Percentiles rank a stretch among this genome's conserved stretches.
Evolutionary conservation across 2,888 invertebrate genomes (phyloP).

Genomic region (Pimpla rufipes): DNA sequence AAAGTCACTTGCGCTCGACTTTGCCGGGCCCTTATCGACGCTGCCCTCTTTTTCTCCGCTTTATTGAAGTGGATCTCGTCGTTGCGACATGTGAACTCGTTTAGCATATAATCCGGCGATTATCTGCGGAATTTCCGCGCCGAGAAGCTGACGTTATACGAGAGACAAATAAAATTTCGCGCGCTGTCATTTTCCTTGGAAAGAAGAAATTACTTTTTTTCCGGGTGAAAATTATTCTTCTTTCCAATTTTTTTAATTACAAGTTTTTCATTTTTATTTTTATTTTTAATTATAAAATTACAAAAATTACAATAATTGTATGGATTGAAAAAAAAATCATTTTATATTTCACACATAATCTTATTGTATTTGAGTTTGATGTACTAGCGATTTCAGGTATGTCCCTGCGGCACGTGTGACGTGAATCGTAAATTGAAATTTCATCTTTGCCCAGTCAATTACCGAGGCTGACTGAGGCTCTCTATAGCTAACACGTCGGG

Average conservation of each 20-base stretch:
- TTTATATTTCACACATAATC: too few species aligned
- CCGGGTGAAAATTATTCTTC: too few species aligned
- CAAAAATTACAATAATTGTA: too few species aligned
- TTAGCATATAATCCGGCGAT: slow-evolving; percentile 36
- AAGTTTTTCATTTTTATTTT: too few species aligned
- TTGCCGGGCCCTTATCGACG: slow-evolving; percentile 37
- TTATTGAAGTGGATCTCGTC: background rate
- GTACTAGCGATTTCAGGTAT: background rate
- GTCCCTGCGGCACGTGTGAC: background rate
- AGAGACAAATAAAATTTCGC: background rate
- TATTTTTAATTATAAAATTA: too few species aligned
- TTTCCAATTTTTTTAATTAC: too few species aligned
- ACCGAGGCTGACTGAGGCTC: slow-evolving; percentile 17
- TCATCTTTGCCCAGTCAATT: slow-evolving; percentile 51
- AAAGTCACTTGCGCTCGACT: slow-evolving; percentile 29
- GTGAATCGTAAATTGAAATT: slow-evolving; percentile 50
- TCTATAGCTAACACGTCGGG: background rate
- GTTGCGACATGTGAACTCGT: slow-evolving; percentile 28
- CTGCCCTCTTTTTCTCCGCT: slow-evolving; percentile 33
- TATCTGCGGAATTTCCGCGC: background rate
- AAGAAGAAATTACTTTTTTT: too few species aligned
- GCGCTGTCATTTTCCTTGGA: too few species aligned
- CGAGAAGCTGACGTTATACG: background rate
- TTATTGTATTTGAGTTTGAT: background rate
- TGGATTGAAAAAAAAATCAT: too few species aligned